Percentiles rank a stretch among this genome's conserved stretches.
phyloP scores from a whole-genome alignment of 2,113 vertebrate genomes.

The Reinhardtius hippoglossoides region DNA sequence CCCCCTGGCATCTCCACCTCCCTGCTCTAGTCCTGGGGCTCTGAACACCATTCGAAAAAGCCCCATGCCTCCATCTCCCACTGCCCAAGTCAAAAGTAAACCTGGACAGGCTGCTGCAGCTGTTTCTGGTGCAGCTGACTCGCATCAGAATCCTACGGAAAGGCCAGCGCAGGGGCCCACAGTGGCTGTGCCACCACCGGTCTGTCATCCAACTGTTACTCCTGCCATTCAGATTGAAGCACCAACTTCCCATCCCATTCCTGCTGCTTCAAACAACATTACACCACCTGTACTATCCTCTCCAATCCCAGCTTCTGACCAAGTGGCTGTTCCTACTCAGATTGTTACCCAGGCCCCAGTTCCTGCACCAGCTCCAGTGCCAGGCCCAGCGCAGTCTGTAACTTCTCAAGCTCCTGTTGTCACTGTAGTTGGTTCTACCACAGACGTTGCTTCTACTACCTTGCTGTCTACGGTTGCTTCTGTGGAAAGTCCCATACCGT shows the following conservation, averaged over 20 bases:
- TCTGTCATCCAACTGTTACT: slow-evolving; percentile 50
- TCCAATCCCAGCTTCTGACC: slow-evolving; percentile 49
- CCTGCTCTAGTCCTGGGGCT: slow-evolving; percentile 87
- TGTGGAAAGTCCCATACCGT: slow-evolving; percentile 65
- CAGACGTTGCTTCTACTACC: slow-evolving; percentile 45
- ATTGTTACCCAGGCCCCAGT: slow-evolving; percentile 47
- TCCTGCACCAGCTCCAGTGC: slow-evolving; percentile 42
- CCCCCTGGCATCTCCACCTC: slow-evolving; percentile 83
- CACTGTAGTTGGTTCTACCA: slow-evolving; percentile 35
- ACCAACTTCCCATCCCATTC: slow-evolving; percentile 36
- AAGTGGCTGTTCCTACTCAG: slow-evolving; percentile 53
- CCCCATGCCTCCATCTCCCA: slow-evolving; percentile 82
- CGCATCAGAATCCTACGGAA: slow-evolving; percentile 84
- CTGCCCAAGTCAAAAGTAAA: slow-evolving; percentile 82
- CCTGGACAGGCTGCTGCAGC: slow-evolving; percentile 83
- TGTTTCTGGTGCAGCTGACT: slow-evolving; percentile 81
- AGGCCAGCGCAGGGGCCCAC: slow-evolving; percentile 75
- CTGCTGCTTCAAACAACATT: slow-evolving; percentile 40
- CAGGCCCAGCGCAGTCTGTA: slow-evolving; percentile 31
- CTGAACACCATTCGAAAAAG: slow-evolving; percentile 84
- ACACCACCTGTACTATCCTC: slow-evolving; percentile 54
- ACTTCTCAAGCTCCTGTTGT: slow-evolving; percentile 58
- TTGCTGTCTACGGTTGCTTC: slow-evolving; percentile 56
- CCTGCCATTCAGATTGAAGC: slow-evolving; percentile 59
- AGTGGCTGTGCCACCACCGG: slow-evolving; percentile 46